Base-by-base conservation (phyloP, 2,888 invertebrate genomes). In the Apoderus coryli region DNA sequence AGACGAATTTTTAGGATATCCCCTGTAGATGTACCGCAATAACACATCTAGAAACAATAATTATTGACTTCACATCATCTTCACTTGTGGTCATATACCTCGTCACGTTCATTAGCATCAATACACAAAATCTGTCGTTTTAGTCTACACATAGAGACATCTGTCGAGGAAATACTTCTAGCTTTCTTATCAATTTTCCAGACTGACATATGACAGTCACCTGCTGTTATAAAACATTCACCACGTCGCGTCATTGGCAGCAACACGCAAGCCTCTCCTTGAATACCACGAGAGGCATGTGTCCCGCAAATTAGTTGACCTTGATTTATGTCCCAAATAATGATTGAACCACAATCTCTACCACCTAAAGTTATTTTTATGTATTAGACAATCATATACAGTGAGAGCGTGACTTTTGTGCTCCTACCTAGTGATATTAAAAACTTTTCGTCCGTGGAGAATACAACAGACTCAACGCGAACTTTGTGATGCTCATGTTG, bases 401-500 rank as follows among this genome's bases (percentile, higher is more conserved):
- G 19, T n/a, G 7, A 19, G 19, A 19, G 19, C 19, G 19, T 24
- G 7, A n/a, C 10, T 24, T 7, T 9, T 10, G 10, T 24, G 7
- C 10, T 25, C 4, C 34, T 31, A 39, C 39, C 39, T 16, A 46
- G 27, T 12, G 44, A 44, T 16, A 86, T 70, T 44, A 92, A 63
- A 55, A 77, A 89, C 29, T 71, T 69, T 44, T 84, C 85, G 54
- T 80, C 75, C 3, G 73, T 65, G 0, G 86, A 76, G 53, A 93
- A 90, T 4, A 72, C 67, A n/a, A 92, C 61, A 0, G 80, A 72
- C 61, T 89, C 80, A 1, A 92, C 79, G 16, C 85, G 72, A 0
- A 88, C 89, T 64, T 85, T 86, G 53, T 93, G 93, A 25, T 86
- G 60, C 50, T 80, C 78, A 55, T 90, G 77, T 29, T 72, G 72